Percentiles rank a stretch among this genome's conserved stretches.
These are phyloP conservation scores for Galbula dea DNA, from an alignment of 2,113 vertebrate species.

Conservation along the genomic window DNA sequence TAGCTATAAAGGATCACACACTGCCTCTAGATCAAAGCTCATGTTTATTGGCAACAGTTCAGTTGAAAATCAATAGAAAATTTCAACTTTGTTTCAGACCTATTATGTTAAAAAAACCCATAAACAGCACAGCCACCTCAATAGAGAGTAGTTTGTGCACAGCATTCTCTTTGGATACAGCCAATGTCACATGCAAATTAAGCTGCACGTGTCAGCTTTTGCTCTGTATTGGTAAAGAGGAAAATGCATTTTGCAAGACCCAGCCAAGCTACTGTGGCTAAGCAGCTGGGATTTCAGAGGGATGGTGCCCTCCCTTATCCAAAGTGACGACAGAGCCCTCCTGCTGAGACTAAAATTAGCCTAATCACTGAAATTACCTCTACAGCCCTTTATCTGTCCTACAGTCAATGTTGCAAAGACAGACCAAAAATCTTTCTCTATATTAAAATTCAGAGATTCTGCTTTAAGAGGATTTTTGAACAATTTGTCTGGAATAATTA, in stretches of 20 bases:
- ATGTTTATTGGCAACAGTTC: conserved; percentile 21
- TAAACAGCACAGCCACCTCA: neutral
- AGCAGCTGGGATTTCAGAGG: conserved; percentile 32
- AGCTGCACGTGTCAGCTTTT: neutral
- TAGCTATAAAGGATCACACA: neutral
- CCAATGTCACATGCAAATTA: conserved; percentile 7
- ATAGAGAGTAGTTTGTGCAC: neutral
- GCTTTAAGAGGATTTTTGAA: neutral
- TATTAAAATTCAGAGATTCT: conserved; percentile 13
- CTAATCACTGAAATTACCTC: conserved; percentile 44
- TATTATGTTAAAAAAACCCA: neutral
- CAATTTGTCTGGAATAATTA: neutral
- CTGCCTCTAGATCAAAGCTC: neutral
- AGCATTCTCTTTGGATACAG: neutral
- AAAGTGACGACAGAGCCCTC: neutral
- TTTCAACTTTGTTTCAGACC: neutral
- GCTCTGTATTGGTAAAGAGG: neutral
- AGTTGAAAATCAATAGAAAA: conserved; percentile 11
- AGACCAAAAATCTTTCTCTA: neutral
- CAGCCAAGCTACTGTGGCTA: neutral
- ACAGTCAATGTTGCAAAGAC: neutral
- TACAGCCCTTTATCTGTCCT: neutral
- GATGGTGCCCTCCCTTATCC: neutral
- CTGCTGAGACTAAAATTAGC: conserved; percentile 37
- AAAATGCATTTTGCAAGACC: conserved; percentile 8